A percentile compares a stretch with the other conserved stretches of the same genome.
Evolutionary conservation across 2,797 vertebrate species (phyloP).

Genomic region (Brachyrhaphis roseni): DNA sequence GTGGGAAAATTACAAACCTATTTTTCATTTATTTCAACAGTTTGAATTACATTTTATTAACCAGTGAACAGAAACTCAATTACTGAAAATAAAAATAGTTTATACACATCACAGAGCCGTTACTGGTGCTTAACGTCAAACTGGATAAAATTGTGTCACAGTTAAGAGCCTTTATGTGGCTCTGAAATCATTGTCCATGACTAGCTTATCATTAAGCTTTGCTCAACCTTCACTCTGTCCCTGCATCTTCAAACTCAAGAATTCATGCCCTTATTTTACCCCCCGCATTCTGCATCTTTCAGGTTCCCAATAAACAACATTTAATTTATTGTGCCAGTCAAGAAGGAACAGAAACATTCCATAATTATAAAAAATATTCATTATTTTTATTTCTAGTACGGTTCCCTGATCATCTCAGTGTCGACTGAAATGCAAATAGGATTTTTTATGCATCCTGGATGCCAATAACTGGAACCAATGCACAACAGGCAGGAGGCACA

Average conservation of each 20-base stretch:
- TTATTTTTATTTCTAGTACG: not conserved
- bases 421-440: not conserved
- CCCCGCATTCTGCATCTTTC: not conserved
- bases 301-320: not conserved
- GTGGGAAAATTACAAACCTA: not conserved
- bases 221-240: not conserved
- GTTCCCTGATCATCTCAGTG: not conserved
- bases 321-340: not conserved
- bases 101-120: not conserved
- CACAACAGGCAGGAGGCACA: not conserved
- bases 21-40: not conserved
- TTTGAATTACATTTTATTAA: not conserved
- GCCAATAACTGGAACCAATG: not conserved
- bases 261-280: not conserved
- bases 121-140: not conserved
- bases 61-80: constrained; percentile 1
- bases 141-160: not conserved
- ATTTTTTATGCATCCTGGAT: not conserved
- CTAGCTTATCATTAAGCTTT: not conserved
- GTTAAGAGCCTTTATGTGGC: not conserved
- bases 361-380: not conserved
- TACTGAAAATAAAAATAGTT: not conserved
- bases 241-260: not conserved
- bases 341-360: not conserved
- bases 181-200: not conserved